Evolutionary conservation across 1,140 invertebrate genomes (phyloP).

Genomic region (Vanessa atalanta): DNA sequence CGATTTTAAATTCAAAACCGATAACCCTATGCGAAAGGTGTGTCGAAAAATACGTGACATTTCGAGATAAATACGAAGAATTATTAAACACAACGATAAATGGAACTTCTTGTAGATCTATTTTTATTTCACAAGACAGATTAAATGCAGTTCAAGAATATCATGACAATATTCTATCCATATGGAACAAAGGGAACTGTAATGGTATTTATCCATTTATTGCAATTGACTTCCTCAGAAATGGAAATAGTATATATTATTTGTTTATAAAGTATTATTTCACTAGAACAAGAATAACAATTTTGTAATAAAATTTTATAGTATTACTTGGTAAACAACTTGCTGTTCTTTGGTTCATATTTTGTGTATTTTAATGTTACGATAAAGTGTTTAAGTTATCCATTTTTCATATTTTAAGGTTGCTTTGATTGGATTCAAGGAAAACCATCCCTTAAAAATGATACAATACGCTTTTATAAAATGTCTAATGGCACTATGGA

Average conservation of each 20-base stretch:
- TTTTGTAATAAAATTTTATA: no score
- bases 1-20: slow-evolving; percentile 79
- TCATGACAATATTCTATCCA: slow-evolving; percentile 73
- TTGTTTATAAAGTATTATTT: no score
- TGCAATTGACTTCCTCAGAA: neutral
- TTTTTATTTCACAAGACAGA: slow-evolving; percentile 80
- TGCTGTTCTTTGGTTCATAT: no score
- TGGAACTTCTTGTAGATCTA: slow-evolving; percentile 78
- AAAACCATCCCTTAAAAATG: slow-evolving; percentile 69
- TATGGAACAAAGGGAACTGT: slow-evolving; percentile 82
- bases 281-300: no score
- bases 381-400: no score
- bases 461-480: slow-evolving; percentile 74
- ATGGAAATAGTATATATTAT: neutral
- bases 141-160: slow-evolving; percentile 79
- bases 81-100: slow-evolving; percentile 71
- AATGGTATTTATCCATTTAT: slow-evolving; percentile 70
- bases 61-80: slow-evolving; percentile 75
- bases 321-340: no score
- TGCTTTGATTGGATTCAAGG: slow-evolving; percentile 77
- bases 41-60: slow-evolving; percentile 75
- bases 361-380: no score
- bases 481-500: slow-evolving; percentile 72
- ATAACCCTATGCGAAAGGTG: slow-evolving; percentile 81
- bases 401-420: slow-evolving; percentile 65